Conservation (phyloP, 1,140 invertebrate genomes). For the Tetragnatha versicolor region DNA sequence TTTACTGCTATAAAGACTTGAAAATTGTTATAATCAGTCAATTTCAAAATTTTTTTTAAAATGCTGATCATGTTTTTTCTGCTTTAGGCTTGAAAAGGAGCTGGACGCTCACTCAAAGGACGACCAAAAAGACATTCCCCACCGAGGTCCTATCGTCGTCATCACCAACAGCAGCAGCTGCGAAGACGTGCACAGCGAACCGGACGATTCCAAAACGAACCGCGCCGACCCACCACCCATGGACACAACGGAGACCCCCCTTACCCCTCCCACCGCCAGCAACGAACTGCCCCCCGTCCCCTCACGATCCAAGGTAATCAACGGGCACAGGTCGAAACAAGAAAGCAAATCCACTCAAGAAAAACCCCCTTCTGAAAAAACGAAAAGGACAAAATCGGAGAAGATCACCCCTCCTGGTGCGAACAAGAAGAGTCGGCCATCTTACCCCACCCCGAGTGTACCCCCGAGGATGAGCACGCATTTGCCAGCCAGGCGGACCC, state of each 20-base stretch:
- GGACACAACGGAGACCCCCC: not conserved
- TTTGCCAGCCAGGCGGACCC: slow-evolving; percentile 19
- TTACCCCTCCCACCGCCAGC: too few relatives aligned
- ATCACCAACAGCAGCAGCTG: slow-evolving; percentile 49
- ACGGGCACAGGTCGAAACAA: not conserved
- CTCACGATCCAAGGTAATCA: not conserved
- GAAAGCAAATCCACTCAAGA: slow-evolving; percentile 11
- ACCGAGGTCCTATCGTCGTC: slow-evolving; percentile 32
- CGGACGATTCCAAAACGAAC: not conserved
- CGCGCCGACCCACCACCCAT: not conserved
- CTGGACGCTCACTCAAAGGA: slow-evolving; percentile 58
- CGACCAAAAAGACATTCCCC: not conserved
- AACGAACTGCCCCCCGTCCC: not conserved
- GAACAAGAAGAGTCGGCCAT: slow-evolving; percentile 7
- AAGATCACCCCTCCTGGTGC: not conserved
- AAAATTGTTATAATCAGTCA: too few relatives aligned
- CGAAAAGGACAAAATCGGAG: slow-evolving; percentile 2
- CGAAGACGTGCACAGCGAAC: slow-evolving; percentile 39
- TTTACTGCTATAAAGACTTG: too few relatives aligned
- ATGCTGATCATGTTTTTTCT: not conserved
- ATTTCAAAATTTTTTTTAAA: too few relatives aligned
- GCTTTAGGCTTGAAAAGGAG: slow-evolving; percentile 68
- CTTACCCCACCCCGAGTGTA: slow-evolving; percentile 33
- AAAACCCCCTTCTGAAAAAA: not conserved
- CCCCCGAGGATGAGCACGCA: slow-evolving; percentile 49